Percentiles rank a stretch among this genome's conserved stretches.
phyloP scores from a whole-genome alignment of 2,888 invertebrate species.

The Prosapia bicincta region DNA sequence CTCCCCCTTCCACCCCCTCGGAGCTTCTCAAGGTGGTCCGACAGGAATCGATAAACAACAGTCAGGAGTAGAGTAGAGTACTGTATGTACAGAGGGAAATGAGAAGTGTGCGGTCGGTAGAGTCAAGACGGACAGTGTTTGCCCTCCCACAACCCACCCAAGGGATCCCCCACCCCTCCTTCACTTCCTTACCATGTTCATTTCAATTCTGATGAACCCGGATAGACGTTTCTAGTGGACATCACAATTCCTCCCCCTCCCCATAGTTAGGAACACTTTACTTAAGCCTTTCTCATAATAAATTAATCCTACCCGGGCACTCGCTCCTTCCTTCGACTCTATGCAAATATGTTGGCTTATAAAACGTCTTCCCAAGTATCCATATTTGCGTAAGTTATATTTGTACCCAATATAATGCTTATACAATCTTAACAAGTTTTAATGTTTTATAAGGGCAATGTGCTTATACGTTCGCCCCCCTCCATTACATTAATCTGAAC shows the following conservation, averaged over 20 bases:
- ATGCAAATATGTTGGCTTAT: neutral
- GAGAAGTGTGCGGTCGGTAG: constrained; percentile 29
- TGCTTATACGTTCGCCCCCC: no score
- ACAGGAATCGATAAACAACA: constrained; percentile 38
- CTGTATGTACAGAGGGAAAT: constrained; percentile 30
- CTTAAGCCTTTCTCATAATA: neutral
- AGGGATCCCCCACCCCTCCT: neutral
- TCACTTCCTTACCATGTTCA: constrained; percentile 24
- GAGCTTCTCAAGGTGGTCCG: constrained; percentile 36
- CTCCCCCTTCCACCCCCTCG: constrained; percentile 28
- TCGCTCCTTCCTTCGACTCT: neutral
- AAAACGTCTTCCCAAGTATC: neutral
- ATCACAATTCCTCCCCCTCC: neutral
- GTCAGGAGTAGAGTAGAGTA: constrained; percentile 18
- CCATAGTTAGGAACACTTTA: neutral
- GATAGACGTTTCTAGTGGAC: constrained; percentile 7
- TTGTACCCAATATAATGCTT: no score
- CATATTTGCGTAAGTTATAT: neutral
- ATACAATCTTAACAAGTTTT: no score
- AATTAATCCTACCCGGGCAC: neutral
- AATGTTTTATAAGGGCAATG: no score
- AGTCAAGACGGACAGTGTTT: constrained; percentile 27
- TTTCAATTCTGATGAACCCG: constrained; percentile 25
- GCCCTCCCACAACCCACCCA: constrained; percentile 12
- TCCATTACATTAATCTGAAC: no score